phyloP scores from a whole-genome alignment of 2,888 invertebrate genomes.

The Diaprepes abbreviatus region DNA sequence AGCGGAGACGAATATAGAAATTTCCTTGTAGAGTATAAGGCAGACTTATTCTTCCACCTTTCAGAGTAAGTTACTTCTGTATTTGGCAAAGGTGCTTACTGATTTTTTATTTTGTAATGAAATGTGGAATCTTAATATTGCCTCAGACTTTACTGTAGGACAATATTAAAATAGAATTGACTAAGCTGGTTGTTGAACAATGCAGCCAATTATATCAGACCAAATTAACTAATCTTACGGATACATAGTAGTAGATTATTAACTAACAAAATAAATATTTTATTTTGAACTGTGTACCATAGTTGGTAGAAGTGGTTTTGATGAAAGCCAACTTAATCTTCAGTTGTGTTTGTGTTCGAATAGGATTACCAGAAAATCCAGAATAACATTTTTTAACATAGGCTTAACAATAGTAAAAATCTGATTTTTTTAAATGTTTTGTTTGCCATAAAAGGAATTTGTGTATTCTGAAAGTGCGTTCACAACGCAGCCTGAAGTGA shows the following conservation, averaged over 20 bases:
- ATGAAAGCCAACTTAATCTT: too few species aligned
- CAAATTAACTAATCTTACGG: not conserved
- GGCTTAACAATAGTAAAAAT: too few species aligned
- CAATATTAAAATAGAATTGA: not conserved
- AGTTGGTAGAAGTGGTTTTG: too few species aligned
- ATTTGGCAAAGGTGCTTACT: too few species aligned
- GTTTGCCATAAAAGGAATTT: too few species aligned
- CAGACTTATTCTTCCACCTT: not conserved
- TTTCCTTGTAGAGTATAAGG: not conserved
- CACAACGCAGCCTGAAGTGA: too few species aligned
- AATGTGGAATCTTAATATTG: not conserved
- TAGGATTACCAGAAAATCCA: too few species aligned
- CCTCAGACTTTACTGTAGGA: not conserved
- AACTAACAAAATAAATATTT: not conserved
- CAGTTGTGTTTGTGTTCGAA: too few species aligned
- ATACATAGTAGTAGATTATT: not conserved
- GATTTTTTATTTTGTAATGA: not conserved
- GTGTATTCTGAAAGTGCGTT: too few species aligned
- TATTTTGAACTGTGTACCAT: not conserved
- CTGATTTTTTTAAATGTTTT: too few species aligned
- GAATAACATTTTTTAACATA: too few species aligned
- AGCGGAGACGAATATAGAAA: slow-evolving; percentile 60
- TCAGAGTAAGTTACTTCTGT: not conserved
- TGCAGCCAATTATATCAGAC: not conserved
- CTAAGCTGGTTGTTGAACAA: not conserved